Base-by-base conservation (phyloP, 35 echinoderm and acorn worm genomes). In the Apostichopus japonicus region DNA sequence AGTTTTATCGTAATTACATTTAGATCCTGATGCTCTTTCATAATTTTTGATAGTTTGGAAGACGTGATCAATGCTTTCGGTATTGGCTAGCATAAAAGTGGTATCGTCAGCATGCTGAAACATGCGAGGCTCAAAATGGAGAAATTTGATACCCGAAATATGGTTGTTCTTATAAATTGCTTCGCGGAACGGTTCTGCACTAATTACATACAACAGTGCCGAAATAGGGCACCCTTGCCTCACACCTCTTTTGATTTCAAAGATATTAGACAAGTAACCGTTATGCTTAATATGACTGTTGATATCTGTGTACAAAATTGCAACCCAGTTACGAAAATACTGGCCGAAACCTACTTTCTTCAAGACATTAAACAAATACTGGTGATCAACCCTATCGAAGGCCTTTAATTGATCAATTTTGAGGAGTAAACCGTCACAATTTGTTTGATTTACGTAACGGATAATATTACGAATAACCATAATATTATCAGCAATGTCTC, bases 401-500 rank as follows among this genome's bases (percentile, higher is more conserved):
- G 77, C 73, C 59, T 80, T 92, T 56, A 80, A 78, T 53, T 92
- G 77, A 21, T 91, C 71, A 13, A 79, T 79, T 79, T 79, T 79
- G 0, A 79, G 52, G 13, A 79, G n/a, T 24, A 79, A 79, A 17
- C 78, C 78, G 27, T 5, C 52, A 79, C 17, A 24, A 11, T 79
- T 61, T 61, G 13, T 80, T 16, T 78, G 16, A 22, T 92, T 59
- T n/a, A 63, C 54, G 19, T 81, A 80, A 54, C 53, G 15, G 11
- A 79, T 91, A 22, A 79, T 16, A 91, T 91, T 78, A 15, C 19
- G 11, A 9, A 91, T 78, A 77, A 76, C 14, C 15, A 79, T 55
- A 53, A 91, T 24, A 27, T 91, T 91, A 27, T 91, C 90, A 65
- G 78, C 90, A 79, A 92, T 92, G 24, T 92, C 78, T 13, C 90